These are phyloP conservation scores for Mustelus asterias DNA, from an alignment of 2,113 vertebrate species.

Conservation along the genomic window DNA sequence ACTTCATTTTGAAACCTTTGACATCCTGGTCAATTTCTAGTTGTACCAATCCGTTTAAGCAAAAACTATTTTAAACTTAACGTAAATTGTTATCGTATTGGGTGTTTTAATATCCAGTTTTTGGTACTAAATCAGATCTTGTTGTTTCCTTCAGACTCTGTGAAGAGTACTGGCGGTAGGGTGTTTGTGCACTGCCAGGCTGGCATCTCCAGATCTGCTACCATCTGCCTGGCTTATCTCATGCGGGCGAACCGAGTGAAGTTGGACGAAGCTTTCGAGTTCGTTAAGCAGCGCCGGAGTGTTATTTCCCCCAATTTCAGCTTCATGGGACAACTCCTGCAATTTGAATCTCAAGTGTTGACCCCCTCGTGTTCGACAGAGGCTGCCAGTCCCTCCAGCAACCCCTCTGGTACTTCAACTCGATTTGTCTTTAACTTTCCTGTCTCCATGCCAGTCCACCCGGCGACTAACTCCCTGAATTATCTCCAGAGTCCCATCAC, in stretches of 20 bases:
- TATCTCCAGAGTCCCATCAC: conserved; percentile 96
- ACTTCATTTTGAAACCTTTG: not conserved
- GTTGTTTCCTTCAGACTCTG: conserved; percentile 68
- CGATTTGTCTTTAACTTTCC: conserved; percentile 91
- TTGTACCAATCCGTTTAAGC: not conserved
- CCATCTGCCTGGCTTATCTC: conserved; percentile 96
- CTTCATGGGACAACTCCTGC: conserved; percentile 97
- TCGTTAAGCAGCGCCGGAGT: conserved; percentile 94
- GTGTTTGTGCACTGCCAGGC: conserved; percentile 98
- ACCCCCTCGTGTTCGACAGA: conserved; percentile 89
- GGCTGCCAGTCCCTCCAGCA: conserved; percentile 76
- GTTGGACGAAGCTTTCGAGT: conserved; percentile 96
- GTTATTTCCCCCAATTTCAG: conserved; percentile 98
- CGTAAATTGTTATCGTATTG: not conserved
- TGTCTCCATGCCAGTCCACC: conserved; percentile 83
- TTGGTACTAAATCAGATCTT: conserved; percentile 45
- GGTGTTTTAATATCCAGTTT: not conserved
- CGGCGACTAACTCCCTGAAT: conserved; percentile 67
- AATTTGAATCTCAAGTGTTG: conserved; percentile 93
- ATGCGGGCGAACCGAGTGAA: conserved; percentile 97
- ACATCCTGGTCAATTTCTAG: not conserved
- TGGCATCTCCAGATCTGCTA: conserved; percentile 92
- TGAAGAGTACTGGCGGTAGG: conserved; percentile 82
- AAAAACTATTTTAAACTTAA: not conserved
- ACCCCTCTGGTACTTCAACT: conserved; percentile 54